Percentiles rank a stretch among this genome's conserved stretches.
phyloP scores from a whole-genome alignment of 2,113 vertebrate genomes.

The Thymallus thymallus region DNA sequence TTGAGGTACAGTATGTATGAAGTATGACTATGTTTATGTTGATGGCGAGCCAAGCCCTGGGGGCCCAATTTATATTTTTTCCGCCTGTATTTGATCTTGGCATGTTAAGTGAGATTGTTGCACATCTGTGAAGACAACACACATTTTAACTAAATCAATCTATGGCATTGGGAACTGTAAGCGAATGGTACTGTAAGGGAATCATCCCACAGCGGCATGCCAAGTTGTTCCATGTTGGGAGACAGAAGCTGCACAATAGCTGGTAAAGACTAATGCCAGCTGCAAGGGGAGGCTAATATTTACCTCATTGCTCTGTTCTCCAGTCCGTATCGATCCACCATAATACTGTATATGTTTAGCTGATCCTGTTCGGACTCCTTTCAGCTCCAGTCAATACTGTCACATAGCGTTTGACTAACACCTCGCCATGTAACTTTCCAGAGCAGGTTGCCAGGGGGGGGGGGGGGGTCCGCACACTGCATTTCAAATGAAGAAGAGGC shows the following conservation, averaged over 20 bases:
- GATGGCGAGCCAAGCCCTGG: conserved; percentile 57
- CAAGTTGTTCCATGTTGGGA: conserved; percentile 13
- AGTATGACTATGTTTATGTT: conserved; percentile 71
- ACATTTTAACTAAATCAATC: conserved; percentile 48
- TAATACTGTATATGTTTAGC: conserved; percentile 76
- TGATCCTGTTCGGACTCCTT: conserved; percentile 68
- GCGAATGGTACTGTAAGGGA: conserved; percentile 20
- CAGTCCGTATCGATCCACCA: conserved; percentile 63
- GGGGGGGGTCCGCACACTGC: conserved; percentile 16
- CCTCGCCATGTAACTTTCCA: conserved; percentile 17
- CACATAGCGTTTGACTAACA: conserved; percentile 66
- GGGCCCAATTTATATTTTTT: conserved; percentile 49
- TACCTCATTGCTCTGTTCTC: conserved; percentile 64
- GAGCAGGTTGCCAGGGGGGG: background rate
- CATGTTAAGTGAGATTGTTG: conserved; percentile 14
- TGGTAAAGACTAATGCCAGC: conserved; percentile 40
- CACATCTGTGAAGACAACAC: conserved; percentile 43
- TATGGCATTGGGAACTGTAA: conserved; percentile 10
- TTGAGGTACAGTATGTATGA: conserved; percentile 58
- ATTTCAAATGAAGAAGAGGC: conserved; percentile 37
- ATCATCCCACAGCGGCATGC: conserved; percentile 44
- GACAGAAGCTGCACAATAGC: conserved; percentile 39
- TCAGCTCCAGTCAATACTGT: conserved; percentile 65
- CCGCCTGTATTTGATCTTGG: conserved; percentile 5
- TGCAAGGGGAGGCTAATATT: conserved; percentile 62